Conservation (phyloP, 2,113 vertebrate species). For the Pithys albifrons region DNA sequence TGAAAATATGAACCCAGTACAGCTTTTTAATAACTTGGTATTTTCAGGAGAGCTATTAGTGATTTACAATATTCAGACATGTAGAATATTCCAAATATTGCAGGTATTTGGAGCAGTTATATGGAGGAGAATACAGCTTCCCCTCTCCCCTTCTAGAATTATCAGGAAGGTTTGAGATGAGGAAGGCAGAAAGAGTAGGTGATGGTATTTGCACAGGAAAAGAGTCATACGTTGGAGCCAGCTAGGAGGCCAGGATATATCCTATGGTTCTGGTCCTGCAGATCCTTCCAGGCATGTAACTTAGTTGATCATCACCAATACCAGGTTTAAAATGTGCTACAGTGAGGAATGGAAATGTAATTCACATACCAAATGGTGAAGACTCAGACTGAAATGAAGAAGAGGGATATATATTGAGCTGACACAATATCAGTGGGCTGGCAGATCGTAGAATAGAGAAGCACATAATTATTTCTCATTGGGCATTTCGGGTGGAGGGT, state of each 20-base stretch:
- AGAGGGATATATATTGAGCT: background rate
- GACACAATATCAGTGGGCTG: background rate
- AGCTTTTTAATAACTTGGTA: background rate
- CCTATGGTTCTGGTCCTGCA: background rate
- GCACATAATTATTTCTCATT: constrained; percentile 15
- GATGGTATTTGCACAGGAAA: background rate
- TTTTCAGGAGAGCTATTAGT: background rate
- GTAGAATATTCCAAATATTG: background rate
- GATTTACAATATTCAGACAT: background rate
- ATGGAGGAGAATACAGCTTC: background rate
- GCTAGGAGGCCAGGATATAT: background rate
- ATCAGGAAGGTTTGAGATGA: background rate
- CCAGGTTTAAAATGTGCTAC: background rate
- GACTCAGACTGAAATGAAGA: background rate
- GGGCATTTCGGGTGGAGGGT: constrained; percentile 32
- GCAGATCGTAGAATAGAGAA: background rate
- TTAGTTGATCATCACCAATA: background rate
- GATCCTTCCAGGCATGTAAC: background rate
- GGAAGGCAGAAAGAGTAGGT: background rate
- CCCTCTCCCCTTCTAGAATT: background rate
- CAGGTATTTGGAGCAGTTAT: background rate
- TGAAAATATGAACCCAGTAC: background rate
- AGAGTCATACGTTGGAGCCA: background rate
- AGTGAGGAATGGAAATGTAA: background rate
- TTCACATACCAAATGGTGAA: background rate